Percentiles rank a stretch among this genome's conserved stretches.
Conservation (phyloP, 2,888 invertebrate genomes). For the Caenorhabditis macrosperma region DNA sequence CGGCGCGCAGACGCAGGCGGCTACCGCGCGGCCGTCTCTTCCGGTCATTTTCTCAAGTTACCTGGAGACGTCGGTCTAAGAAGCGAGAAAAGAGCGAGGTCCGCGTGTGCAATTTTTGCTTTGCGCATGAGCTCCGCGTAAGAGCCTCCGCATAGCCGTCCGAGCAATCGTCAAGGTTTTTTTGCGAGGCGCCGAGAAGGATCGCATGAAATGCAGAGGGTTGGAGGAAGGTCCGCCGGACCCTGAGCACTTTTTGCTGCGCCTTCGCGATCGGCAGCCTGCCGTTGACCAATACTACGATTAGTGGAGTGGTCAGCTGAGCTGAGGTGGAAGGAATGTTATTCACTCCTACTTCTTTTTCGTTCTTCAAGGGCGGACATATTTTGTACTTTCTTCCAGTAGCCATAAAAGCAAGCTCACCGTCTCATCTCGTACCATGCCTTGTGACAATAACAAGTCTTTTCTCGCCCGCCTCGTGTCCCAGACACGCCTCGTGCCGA, state of each 20-base stretch:
- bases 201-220: conserved; percentile 37
- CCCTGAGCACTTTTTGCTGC: conserved; percentile 51
- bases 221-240: conserved; percentile 31
- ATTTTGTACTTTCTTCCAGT: conserved; percentile 45
- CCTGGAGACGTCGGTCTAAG: conserved; percentile 42
- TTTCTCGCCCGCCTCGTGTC: too few species aligned
- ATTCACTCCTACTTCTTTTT: conserved; percentile 35
- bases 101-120: conserved; percentile 40
- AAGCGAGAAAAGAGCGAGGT: conserved; percentile 37
- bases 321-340: conserved; percentile 56
- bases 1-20: conserved; percentile 14
- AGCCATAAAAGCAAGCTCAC: too few species aligned
- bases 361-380: conserved; percentile 28
- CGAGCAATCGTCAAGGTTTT: conserved; percentile 46
- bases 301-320: conserved; percentile 55
- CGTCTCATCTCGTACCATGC: background rate
- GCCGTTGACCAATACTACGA: conserved; percentile 50
- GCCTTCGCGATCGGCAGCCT: conserved; percentile 44
- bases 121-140: conserved; percentile 20
- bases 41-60: conserved; percentile 58
- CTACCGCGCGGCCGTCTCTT: conserved; percentile 45
- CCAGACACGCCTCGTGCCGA: background rate
- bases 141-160: background rate
- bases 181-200: conserved; percentile 19
- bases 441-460: background rate